Evolutionary conservation across 64 coral and sea anemone genomes (phyloP).

Genomic region (Montipora capricornis): DNA sequence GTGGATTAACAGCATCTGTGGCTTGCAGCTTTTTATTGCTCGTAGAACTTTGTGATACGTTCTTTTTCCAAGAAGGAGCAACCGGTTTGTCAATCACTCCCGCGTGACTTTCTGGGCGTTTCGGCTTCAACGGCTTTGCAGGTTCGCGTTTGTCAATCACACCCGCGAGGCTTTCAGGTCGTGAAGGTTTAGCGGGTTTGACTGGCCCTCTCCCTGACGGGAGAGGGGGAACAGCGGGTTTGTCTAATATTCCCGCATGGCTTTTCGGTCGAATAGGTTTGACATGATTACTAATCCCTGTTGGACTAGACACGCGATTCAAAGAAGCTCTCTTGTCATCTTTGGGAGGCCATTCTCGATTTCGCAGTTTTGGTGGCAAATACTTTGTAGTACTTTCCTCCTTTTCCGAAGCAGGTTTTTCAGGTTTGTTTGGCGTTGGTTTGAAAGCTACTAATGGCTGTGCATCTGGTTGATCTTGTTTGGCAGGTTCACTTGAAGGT

Average conservation of each 20-base stretch:
- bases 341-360: conserved; percentile 42
- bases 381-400: not conserved
- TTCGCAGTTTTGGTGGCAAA: conserved; percentile 35
- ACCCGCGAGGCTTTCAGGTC: no score
- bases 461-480: not conserved
- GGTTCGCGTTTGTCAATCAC: no score
- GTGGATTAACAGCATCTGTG: not conserved
- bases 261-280: conserved; percentile 78
- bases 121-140: not conserved
- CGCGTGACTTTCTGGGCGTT: conserved; percentile 77
- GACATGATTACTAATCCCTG: conserved; percentile 11
- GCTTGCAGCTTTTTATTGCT: not conserved
- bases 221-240: no score
- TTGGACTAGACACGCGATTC: conserved; percentile 75
- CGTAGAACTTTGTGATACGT: not conserved
- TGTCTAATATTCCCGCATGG: not conserved
- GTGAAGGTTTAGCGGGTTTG: no score
- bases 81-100: conserved; percentile 60
- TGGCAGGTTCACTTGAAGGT: not conserved
- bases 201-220: no score
- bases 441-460: conserved; percentile 23
- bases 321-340: conserved; percentile 23
- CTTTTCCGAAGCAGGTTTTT: not conserved
- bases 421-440: conserved; percentile 25
- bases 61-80: conserved; percentile 7